Evolutionary conservation across 2,113 vertebrate species (phyloP), one percentile per base, ranked within the genome.

Genomic region (Phrynocephalus versicolor): DNA sequence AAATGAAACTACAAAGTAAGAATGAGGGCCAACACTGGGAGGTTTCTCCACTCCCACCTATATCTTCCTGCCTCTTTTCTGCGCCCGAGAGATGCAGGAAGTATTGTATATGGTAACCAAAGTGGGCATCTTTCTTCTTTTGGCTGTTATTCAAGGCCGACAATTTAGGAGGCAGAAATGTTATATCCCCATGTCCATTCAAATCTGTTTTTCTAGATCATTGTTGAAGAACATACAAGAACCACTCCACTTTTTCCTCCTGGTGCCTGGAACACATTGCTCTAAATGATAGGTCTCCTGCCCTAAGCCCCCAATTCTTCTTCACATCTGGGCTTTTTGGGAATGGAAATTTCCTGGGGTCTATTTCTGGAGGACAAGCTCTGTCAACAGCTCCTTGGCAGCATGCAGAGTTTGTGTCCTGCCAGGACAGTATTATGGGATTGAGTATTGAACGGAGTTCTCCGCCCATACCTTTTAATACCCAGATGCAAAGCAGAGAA

Each of bases 291-390:
- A 71, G 41, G 5, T 65, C 41, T 58, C 19, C 41, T 45, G 37
- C 37, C 30, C 5, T 72, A 64, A 70, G 41, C 19, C 6, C 25
- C 21, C 25, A 30, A 58, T 35, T 85, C 57, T 45, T 51, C 58
- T 69, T 85, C 83, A 72, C 87, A 89, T 87, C 87, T 91, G 82
- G 79, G 58, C 64, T 41, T 87, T 75, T 72, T 19, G 2, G 71
- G 18, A 3, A 64, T 79, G 88, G 83, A 15, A 45, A 73, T 41
- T 82, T 87, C 80, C 90, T 45, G 75, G 79, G 83, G 64, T 82
- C 82, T 89, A 89, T 89, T 89, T 91, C 83, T 84, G 76, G 88
- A 87, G 39, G 80, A 58, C 37, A 35, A 62, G 45, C 45, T 55
- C 70, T 88, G 81, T 81, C 79, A 86, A 80, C 51, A 76, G 70